Base-by-base conservation (phyloP, 2,888 invertebrate genomes). In the Cryptocephalus moraei region DNA sequence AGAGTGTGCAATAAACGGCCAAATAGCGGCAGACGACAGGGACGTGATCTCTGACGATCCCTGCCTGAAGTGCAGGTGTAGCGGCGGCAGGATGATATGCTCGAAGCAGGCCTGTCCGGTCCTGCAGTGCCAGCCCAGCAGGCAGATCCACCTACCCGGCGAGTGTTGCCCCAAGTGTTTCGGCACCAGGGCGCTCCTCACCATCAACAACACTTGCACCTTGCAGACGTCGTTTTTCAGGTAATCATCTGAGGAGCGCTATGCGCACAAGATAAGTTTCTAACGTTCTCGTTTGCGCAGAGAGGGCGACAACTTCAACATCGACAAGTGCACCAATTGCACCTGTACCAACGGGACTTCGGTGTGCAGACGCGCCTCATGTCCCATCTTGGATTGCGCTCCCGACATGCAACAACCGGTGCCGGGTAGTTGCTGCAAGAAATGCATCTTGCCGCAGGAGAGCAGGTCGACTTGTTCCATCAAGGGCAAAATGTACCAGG, bases 371-470 rank as follows among this genome's bases (percentile, higher is more conserved):
- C 77, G 90, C 10, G 77, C 82, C 56, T 86, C 91, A 0, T 95
- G 95, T 61, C 92, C 94, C 0, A 86, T 91, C n/a, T 75, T 94
- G 48, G 89, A 91, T 62, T 95, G 94, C 52, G 80, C 86, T 0
- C 75, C 81, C 0, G 84, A 84, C 31, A 73, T 82, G 55, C 85
- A 82, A 59, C 80, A 79, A 44, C 77, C 77, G 1, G 71, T 76
- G 4, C 78, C 79, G 0, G 82, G 80, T 2, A 81, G 81, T 52
- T 89, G 89, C 64, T 90, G 90, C 65, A 84, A 86, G 0, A 80
- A 81, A 54, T 89, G 89, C 61, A 81, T 81, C n/a, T 75, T 78
- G 43, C 74, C 80, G n/a, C 78, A 80, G 57, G 83, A 85, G 57
- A 78, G 79, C 44, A 53, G 51, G 9, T 79, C 82, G 4, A 81